Base-by-base conservation (phyloP, 2,888 invertebrate genomes). In the Siphlonurus alternatus region DNA sequence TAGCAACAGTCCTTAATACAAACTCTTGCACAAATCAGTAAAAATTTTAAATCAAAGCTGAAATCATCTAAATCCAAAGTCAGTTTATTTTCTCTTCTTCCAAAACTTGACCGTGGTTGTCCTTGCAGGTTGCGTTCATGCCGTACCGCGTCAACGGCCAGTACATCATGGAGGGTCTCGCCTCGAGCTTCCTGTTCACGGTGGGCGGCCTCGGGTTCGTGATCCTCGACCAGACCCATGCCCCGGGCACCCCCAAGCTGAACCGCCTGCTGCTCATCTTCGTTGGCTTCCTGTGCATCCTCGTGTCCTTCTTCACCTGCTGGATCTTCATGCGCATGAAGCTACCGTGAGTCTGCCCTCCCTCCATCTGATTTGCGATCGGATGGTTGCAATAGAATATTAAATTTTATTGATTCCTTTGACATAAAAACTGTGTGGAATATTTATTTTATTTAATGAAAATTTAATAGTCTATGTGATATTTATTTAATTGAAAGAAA, bases 301-400 rank as follows among this genome's bases (percentile, higher is more conserved):
- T 95, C 25, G 87, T 98, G 2, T 95, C 96, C 2, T 98, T 96
- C 78, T 89, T 93, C 70, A 93, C 94, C 59, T 95, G 95, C 67
- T 93, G 95, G 88, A 87, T 97, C 67, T 98, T 99, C 75, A 98
- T 98, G 96, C 83, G 92, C 71, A 98, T 99, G 93, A 98, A 98
- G 78, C 76, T 99, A 69, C 98, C 98, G 73, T 81, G 74, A 77
- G 79, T 76, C 64, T 53, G 53, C 38, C n/a, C 22, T 53, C 7
- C 24, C 22, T 15, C 24, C 10, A n/a, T n/a, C n/a, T n/a, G n/a
- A n/a, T n/a, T n/a, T 1, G 20, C 51, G 20, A 2, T 15, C 22
- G 61, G n/a, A n/a, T 59, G 20, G 1, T 25, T 24, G n/a, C 53
- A n/a, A 53, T 51, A 15, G n/a, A 18, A 25, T 38, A 38, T 2